Evolutionary conservation across 2,113 vertebrate species (phyloP).

Genomic region (Notiomystis cincta): DNA sequence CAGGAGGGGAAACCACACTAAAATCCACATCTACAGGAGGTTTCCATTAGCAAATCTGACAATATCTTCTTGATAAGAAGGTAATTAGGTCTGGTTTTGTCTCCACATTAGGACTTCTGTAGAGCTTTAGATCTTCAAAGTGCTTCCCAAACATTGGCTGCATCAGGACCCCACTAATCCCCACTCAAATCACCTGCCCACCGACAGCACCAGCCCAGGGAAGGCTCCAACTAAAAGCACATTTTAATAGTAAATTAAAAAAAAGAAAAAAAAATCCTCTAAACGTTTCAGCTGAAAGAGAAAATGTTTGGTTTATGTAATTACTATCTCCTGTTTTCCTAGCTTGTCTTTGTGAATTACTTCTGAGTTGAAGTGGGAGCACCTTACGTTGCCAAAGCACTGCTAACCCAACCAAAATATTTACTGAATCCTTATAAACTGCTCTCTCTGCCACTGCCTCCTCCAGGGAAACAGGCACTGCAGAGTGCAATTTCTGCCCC

Average conservation of each 20-base stretch:
- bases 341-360: background rate
- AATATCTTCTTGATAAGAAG: background rate
- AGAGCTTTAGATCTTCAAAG: background rate
- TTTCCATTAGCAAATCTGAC: slow-evolving; percentile 11
- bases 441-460: background rate
- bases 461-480: rapidly evolving
- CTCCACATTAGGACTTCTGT: background rate
- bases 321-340: background rate
- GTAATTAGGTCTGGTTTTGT: background rate
- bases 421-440: background rate
- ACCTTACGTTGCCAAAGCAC: background rate
- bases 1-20: background rate
- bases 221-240: background rate
- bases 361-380: background rate
- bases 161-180: background rate
- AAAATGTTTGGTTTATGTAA: background rate
- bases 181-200: background rate
- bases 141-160: background rate
- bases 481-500: background rate
- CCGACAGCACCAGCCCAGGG: background rate
- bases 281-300: background rate
- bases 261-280: background rate
- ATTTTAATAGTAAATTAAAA: background rate
- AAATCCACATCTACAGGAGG: background rate
- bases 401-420: background rate